Percentiles rank a stretch among this genome's conserved stretches.
These are phyloP conservation scores for Drosophila multiciliata DNA, from an alignment of 2,888 invertebrate species.

Conservation along the genomic window DNA sequence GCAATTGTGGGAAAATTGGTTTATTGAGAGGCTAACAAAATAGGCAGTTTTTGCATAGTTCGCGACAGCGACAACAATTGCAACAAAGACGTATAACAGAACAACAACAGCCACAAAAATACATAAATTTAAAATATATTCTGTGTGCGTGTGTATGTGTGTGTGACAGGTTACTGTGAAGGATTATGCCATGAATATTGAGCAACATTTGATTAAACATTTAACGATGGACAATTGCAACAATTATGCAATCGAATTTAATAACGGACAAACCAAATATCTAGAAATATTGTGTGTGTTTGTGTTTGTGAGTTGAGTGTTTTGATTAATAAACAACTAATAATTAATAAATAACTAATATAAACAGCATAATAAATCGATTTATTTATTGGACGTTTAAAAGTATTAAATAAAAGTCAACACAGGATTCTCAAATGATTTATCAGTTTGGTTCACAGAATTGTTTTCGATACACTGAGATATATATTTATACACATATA, in stretches of 20 bases:
- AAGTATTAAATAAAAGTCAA: constrained; percentile 13
- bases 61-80: constrained; percentile 18
- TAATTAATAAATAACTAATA: no score
- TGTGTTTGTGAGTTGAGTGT: background rate
- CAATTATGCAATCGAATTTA: background rate
- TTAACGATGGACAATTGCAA: constrained; percentile 22
- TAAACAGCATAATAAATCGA: constrained; percentile 19
- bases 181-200: constrained; percentile 1
- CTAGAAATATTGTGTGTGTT: background rate
- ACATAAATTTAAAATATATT: background rate
- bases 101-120: constrained; percentile 33
- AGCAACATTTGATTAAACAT: constrained; percentile 15
- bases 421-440: constrained; percentile 35
- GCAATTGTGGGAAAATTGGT: constrained; percentile 71
- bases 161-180: background rate
- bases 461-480: constrained; percentile 22
- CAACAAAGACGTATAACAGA: constrained; percentile 28
- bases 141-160: background rate
- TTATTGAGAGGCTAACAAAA: constrained; percentile 65
- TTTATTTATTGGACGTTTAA: background rate
- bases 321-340: background rate
- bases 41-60: constrained; percentile 32
- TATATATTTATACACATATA: no score
- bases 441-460: constrained; percentile 34
- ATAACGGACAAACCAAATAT: background rate